Percentiles rank a stretch among this genome's conserved stretches.
These are phyloP conservation scores for Diachasma alloeum DNA, from an alignment of 1,140 invertebrate genomes.

Conservation along the genomic window DNA sequence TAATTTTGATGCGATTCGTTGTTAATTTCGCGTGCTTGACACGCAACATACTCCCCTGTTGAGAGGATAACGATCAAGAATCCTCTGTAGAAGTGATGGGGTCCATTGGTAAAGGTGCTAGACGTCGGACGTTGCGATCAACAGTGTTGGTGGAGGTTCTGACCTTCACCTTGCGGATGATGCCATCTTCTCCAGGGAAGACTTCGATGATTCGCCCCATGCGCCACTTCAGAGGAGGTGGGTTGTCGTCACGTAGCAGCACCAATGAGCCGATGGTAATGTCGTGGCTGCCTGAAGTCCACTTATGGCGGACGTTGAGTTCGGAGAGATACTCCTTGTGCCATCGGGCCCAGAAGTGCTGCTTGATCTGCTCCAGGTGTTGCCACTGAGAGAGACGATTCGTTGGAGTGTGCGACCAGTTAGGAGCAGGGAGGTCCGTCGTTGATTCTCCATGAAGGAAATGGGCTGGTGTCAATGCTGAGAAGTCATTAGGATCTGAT, in stretches of 20 bases:
- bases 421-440: constrained; percentile 26
- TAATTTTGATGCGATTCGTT: no score
- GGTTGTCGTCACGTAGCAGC: background rate
- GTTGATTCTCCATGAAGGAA: constrained; percentile 44
- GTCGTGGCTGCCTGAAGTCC: background rate
- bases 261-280: background rate
- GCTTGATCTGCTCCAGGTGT: constrained; percentile 10
- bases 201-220: background rate
- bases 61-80: background rate
- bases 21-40: no score
- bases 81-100: background rate
- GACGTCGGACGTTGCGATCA: background rate
- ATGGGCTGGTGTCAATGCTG: constrained; percentile 40
- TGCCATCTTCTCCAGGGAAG: background rate
- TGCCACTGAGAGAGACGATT: constrained; percentile 35
- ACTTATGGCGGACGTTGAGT: background rate
- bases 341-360: constrained; percentile 13
- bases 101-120: background rate
- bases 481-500: constrained; percentile 29
- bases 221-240: background rate
- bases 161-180: background rate
- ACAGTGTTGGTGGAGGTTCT: background rate
- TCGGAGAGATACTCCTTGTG: constrained; percentile 11
- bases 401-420: background rate
- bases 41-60: background rate